Percentiles rank a stretch among this genome's conserved stretches.
These are phyloP conservation scores for Heliconius hewitsoni DNA, from an alignment of 1,140 invertebrate genomes.

Conservation along the genomic window DNA sequence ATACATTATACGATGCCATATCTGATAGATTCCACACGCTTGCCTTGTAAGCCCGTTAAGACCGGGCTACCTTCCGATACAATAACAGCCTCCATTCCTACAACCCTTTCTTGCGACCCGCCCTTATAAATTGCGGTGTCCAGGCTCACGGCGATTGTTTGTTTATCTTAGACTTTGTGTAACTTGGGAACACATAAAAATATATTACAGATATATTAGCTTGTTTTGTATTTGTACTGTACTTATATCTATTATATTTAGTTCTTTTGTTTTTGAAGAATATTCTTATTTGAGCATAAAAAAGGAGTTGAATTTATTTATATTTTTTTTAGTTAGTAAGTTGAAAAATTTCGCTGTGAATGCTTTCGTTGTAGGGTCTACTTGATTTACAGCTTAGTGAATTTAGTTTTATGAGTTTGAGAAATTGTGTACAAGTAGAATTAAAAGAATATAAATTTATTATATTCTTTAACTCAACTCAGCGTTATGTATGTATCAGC, in stretches of 20 bases:
- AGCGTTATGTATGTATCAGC: too few relatives aligned
- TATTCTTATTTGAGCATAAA: too few relatives aligned
- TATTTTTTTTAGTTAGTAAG: background rate
- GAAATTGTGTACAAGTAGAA: too few relatives aligned
- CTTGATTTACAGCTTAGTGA: background rate
- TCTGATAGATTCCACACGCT: conserved; percentile 40
- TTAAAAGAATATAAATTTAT: too few relatives aligned
- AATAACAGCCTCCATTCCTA: conserved; percentile 68
- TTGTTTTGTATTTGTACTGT: background rate
- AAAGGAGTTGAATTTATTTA: background rate
- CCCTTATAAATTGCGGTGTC: conserved; percentile 75
- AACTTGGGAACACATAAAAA: conserved; percentile 39
- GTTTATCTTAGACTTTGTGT: conserved; percentile 48
- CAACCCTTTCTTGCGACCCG: conserved; percentile 70
- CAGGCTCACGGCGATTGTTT: conserved; percentile 57
- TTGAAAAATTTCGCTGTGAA: background rate
- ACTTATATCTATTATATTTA: background rate
- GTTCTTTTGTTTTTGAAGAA: too few relatives aligned
- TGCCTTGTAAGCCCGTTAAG: conserved; percentile 64
- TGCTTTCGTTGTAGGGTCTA: too few relatives aligned
- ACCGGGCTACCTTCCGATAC: conserved; percentile 76
- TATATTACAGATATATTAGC: conserved; percentile 30
- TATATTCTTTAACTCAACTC: too few relatives aligned
- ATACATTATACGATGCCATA: conserved; percentile 3
- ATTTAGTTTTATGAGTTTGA: background rate